These are phyloP conservation scores for Tetranychus urticae DNA, from an alignment of 1,140 invertebrate genomes.

Conservation along the genomic window DNA sequence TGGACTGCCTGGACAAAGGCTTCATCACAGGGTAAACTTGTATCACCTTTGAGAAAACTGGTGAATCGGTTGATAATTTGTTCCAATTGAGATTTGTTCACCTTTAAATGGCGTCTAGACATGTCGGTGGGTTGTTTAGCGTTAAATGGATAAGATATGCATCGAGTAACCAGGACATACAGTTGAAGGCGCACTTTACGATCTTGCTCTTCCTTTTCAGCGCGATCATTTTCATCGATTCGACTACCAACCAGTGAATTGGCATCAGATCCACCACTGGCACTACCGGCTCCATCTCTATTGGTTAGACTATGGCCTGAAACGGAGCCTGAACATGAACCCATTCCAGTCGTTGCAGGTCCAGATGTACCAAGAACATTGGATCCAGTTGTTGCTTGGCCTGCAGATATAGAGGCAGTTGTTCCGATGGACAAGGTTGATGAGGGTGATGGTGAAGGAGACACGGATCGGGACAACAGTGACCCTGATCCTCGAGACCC, in stretches of 20 bases:
- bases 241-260: neutral
- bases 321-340: neutral
- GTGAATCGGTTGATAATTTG: slow-evolving; percentile 83
- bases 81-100: slow-evolving; percentile 85
- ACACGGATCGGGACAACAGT: neutral
- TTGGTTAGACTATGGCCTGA: neutral
- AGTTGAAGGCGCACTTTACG: slow-evolving; percentile 74
- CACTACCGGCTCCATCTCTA: neutral
- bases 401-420: neutral
- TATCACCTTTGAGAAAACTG: slow-evolving; percentile 52
- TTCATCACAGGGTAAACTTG: slow-evolving; percentile 92
- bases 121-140: slow-evolving; percentile 96
- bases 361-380: neutral
- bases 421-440: too few relatives aligned
- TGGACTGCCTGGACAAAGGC: slow-evolving; percentile 97
- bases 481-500: neutral
- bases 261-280: neutral
- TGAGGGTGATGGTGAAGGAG: neutral
- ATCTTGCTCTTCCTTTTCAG: slow-evolving; percentile 30
- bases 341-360: neutral
- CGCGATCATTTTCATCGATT: slow-evolving; percentile 9
- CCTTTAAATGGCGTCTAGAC: slow-evolving; percentile 71
- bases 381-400: neutral
- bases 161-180: slow-evolving; percentile 94
- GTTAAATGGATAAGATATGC: slow-evolving; percentile 97